Evolutionary conservation across 2,888 invertebrate genomes (phyloP), one percentile per base, ranked within the genome.

Genomic region (Allygus modestus): DNA sequence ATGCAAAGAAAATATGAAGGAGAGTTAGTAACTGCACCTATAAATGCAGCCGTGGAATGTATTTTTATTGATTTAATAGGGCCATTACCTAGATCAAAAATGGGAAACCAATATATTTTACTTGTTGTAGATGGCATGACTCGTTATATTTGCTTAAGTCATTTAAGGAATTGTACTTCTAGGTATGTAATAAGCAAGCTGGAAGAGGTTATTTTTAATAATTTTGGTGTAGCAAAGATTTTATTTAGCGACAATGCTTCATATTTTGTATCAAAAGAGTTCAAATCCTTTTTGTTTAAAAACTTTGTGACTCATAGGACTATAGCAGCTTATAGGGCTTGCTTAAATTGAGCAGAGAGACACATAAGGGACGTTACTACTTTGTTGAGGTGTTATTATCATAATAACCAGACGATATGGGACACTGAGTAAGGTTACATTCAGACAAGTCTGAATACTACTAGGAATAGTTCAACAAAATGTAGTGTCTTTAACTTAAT

Each of bases 191-290:
- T 37, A 37, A 37, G 37, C 9, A 37, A 37, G 9, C 4, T 17
- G 15, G 17, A 28, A 31, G 15, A 69, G 23, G 2, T 5, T 17
- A 31, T 31, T 69, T 69, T 69, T 15, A 31, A 31, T 5, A 28
- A 69, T 69, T 69, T 69, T 31, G 7, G 17, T 7, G n/a, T 11
- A 7, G n/a, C 31, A 1, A 5, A 17, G n/a, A 31, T 17, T n/a
- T n/a, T 69, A 31, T 28, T 69, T 69, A 17, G 17, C 9, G 69
- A 69, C 15, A 69, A 69, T 31, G 69, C 69, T 20, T 20, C 31
- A 1, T 33, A 69, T 33, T 69, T 69, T 33, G 33, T 33, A 33
- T 69, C 69, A 4, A 69, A 54, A 11, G 54, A 54, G 20, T 54
- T 54, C 20, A 54, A 54, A 20, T 5, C 4, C 1, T 54, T 12